Evolutionary conservation across 2,113 vertebrate species (phyloP).

Genomic region (Cyanistes caeruleus): DNA sequence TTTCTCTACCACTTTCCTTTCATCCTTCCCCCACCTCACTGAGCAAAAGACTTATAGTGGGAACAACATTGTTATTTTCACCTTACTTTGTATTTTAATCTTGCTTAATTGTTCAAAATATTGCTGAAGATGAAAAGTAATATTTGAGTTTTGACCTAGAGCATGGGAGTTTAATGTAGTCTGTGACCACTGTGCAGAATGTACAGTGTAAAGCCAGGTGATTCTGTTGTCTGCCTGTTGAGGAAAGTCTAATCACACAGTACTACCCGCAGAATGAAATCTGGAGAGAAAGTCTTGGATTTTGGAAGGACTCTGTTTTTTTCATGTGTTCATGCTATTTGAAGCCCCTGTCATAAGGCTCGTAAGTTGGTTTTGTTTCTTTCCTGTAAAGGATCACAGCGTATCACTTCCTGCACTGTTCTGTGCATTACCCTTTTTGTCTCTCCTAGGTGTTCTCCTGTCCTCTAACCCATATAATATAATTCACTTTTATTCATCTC

Average conservation of each 20-base stretch:
- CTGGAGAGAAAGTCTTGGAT: not conserved
- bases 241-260: not conserved
- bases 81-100: not conserved
- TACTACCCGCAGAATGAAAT: not conserved
- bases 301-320: not conserved
- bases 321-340: not conserved
- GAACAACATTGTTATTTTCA: not conserved
- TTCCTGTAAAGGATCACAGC: not conserved
- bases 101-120: not conserved
- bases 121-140: not conserved
- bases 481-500: not conserved
- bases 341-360: not conserved
- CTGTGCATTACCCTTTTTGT: not conserved
- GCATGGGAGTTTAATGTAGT: not conserved
- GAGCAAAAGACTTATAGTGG: not conserved
- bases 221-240: not conserved
- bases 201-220: not conserved
- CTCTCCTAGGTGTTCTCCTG: not conserved
- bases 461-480: not conserved
- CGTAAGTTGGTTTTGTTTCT: not conserved
- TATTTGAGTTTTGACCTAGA: not conserved
- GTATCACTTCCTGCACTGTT: not conserved
- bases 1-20: not conserved
- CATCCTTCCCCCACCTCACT: not conserved
- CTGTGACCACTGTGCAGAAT: not conserved